phyloP scores from a whole-genome alignment of 2,797 vertebrate species.

The Gobionotothen gibberifrons region DNA sequence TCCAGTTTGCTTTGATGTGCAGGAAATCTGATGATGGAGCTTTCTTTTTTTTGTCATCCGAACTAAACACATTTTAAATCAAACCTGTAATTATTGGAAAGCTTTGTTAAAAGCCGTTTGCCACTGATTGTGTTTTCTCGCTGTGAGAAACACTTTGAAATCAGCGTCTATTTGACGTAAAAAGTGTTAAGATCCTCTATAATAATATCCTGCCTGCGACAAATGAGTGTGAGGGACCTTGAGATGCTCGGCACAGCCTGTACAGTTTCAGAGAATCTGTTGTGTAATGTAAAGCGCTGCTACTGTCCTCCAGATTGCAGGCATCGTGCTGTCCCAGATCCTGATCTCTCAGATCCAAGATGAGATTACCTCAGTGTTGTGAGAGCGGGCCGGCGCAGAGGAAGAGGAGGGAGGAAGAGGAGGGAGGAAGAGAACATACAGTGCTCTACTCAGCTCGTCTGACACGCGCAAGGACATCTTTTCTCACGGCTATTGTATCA shows the following conservation, averaged over 20 bases:
- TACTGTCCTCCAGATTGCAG: slow-evolving; percentile 82
- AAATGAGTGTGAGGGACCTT: slow-evolving; percentile 38
- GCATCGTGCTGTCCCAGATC: slow-evolving; percentile 86
- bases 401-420: slow-evolving; percentile 36
- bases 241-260: slow-evolving; percentile 36
- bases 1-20: slow-evolving; percentile 59
- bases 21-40: slow-evolving; percentile 37
- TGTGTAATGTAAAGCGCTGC: slow-evolving; percentile 58
- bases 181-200: neutral
- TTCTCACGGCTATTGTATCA: slow-evolving; percentile 24
- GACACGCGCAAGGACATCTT: slow-evolving; percentile 55
- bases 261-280: slow-evolving; percentile 25
- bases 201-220: slow-evolving; percentile 8
- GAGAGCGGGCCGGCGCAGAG: slow-evolving; percentile 47
- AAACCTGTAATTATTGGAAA: slow-evolving; percentile 36
- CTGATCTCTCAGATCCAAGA: slow-evolving; percentile 86
- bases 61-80: slow-evolving; percentile 31
- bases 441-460: slow-evolving; percentile 22
- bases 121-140: neutral
- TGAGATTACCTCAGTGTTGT: slow-evolving; percentile 81
- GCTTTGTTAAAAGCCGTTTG: slow-evolving; percentile 8
- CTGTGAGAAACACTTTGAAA: neutral
- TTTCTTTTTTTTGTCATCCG: slow-evolving; percentile 34
- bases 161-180: neutral
- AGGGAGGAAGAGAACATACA: slow-evolving; percentile 28